Evolutionary conservation across 2,888 invertebrate species (phyloP), one percentile per base, ranked within the genome.

Genomic region (Mythimna loreyi): DNA sequence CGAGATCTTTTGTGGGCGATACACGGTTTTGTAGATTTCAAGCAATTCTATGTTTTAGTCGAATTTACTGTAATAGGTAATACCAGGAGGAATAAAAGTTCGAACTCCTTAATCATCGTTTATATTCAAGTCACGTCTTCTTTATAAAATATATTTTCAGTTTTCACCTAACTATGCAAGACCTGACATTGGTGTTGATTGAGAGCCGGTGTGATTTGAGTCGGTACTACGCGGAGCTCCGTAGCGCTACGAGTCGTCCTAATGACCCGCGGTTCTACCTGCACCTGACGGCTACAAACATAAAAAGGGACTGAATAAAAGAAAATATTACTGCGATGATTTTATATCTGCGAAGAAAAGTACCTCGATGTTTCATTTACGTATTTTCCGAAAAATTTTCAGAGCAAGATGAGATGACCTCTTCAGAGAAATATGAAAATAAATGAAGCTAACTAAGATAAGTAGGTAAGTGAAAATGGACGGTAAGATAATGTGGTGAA

Each of bases 251-350:
- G 86, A 86, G 82, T 82, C 85, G 82, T 82, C 85, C 88, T 92
- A 93, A 93, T 92, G 92, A 92, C 89, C 90, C 78, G 78, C 86
- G 87, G 87, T 84, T 83, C 84, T 92, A 90, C 88, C 92, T 93
- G 92, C 90, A 89, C 80, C 86, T 92, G 93, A 92, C 92, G 88
- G 89, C 86, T 90, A 56, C 81, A 67, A 81, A 86, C 86, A 86
- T 90, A 91, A 89, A 40, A 85, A 85, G 87, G 87, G 86, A 87
- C 80, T 69, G 84, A 88, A 90, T 89, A 88, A 89, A 90, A 89
- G 87, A 86, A 89, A 89, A 87, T 86, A 81, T 84, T 79, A 86
- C 82, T 83, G 83, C 76, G 85, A 89, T 84, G 86, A 86, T 85
- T 87, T 79, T 84, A 82, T 85, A 85, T 85, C 83, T 84, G 67